A percentile compares a stretch with the other conserved stretches of the same genome.
Evolutionary conservation across 1,140 invertebrate genomes (phyloP).

Genomic region (Pemphigus obesinymphae): DNA sequence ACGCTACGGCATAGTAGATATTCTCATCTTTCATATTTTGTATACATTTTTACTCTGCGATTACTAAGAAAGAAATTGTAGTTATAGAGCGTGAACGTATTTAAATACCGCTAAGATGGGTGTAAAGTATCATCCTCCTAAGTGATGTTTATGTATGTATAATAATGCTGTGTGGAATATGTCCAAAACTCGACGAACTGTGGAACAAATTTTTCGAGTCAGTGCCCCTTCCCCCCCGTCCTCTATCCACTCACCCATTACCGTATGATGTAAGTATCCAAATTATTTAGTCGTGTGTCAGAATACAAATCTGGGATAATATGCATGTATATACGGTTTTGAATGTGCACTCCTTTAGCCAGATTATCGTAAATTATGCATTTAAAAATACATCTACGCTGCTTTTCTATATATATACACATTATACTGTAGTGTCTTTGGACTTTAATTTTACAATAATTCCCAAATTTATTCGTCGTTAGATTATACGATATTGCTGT

Average conservation of each 20-base stretch:
- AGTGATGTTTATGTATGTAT: too few relatives aligned
- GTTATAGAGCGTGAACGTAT: too few relatives aligned
- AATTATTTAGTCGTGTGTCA: background rate
- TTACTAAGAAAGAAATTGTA: too few relatives aligned
- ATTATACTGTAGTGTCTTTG: background rate
- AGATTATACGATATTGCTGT: background rate
- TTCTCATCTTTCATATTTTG: too few relatives aligned
- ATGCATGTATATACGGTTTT: background rate
- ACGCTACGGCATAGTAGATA: too few relatives aligned
- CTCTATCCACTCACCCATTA: too few relatives aligned
- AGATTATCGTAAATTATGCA: constrained; percentile 23
- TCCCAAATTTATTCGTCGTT: background rate
- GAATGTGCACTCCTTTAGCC: background rate
- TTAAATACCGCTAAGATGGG: too few relatives aligned
- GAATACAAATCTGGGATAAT: constrained; percentile 3
- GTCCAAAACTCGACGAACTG: background rate
- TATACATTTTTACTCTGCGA: too few relatives aligned
- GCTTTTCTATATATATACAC: background rate
- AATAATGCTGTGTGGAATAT: background rate
- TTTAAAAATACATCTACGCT: constrained; percentile 6
- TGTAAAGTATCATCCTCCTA: too few relatives aligned
- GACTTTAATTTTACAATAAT: background rate
- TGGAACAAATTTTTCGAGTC: background rate
- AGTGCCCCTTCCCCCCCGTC: background rate
- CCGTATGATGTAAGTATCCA: background rate